phyloP scores from a whole-genome alignment of 1,140 invertebrate species.

The Yoshiicerus persimilis region DNA sequence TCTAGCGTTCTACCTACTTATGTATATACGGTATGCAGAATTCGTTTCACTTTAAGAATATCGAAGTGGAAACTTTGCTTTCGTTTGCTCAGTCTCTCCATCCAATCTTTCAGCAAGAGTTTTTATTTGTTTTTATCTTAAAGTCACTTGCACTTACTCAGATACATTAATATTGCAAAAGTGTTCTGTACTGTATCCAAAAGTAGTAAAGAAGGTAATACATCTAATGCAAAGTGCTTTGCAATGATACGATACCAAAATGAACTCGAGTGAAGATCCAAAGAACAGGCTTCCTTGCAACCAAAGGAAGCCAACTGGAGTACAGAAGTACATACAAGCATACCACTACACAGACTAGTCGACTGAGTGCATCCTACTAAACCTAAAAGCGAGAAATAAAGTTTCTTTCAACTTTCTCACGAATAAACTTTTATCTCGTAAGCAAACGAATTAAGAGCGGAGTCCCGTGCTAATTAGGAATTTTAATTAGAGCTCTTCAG shows the following conservation, averaged over 20 bases:
- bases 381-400: slow-evolving; percentile 15
- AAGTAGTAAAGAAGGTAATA: neutral
- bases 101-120: neutral
- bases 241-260: neutral
- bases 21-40: neutral
- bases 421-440: slow-evolving; percentile 43
- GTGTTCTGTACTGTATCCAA: neutral
- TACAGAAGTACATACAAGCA: neutral
- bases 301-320: neutral
- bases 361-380: neutral
- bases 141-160: neutral
- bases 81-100: neutral
- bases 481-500: slow-evolving; percentile 48
- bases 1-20: neutral
- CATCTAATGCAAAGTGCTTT: neutral
- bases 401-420: slow-evolving; percentile 40
- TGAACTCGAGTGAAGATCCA: neutral
- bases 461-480: slow-evolving; percentile 48
- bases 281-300: neutral
- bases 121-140: neutral
- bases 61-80: neutral
- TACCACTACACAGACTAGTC: neutral
- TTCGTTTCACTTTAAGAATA: too few relatives aligned
- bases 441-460: slow-evolving; percentile 48
- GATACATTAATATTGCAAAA: neutral